A percentile compares a stretch with the other conserved stretches of the same genome.
Evolutionary conservation across 2,888 invertebrate genomes (phyloP).

Genomic region (Anoncus sp.): DNA sequence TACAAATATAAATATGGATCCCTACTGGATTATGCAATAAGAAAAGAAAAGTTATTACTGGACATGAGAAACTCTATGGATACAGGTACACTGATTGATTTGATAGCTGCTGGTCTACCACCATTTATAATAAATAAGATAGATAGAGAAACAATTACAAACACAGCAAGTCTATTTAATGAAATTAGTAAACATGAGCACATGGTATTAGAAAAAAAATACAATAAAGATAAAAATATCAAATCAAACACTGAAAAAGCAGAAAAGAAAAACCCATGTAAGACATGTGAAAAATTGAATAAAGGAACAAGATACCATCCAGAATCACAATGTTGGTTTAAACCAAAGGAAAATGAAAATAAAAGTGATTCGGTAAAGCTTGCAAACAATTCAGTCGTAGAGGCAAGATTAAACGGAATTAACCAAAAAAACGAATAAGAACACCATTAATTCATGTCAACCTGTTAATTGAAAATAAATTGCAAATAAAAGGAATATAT

Average conservation of each 20-base stretch:
- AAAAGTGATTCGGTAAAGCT: conserved; percentile 38
- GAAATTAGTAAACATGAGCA: conserved; percentile 72
- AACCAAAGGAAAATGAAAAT: conserved; percentile 40
- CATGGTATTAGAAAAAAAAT: conserved; percentile 12
- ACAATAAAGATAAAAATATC: conserved; percentile 25
- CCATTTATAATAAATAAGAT: conserved; percentile 71
- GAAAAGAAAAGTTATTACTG: conserved; percentile 68
- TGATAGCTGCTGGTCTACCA: conserved; percentile 74
- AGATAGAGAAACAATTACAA: conserved; percentile 71
- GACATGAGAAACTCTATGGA: conserved; percentile 67
- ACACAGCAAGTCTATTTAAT: conserved; percentile 73
- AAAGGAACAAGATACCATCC: conserved; percentile 60
- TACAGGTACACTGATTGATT: conserved; percentile 68
- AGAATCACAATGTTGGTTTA: conserved; percentile 62
- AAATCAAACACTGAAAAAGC: too few species aligned
- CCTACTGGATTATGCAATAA: conserved; percentile 70
- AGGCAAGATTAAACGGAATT: conserved; percentile 49
- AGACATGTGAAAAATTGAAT: conserved; percentile 50
- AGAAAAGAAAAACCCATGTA: conserved; percentile 46
- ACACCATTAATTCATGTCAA: conserved; percentile 66
- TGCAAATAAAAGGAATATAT: conserved; percentile 58
- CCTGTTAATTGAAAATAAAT: conserved; percentile 54
- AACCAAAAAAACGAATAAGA: conserved; percentile 66
- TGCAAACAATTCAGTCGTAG: conserved; percentile 61
- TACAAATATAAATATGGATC: conserved; percentile 69